Evolutionary conservation across 1,140 invertebrate species (phyloP).

Genomic region (Procambarus clarkii): DNA sequence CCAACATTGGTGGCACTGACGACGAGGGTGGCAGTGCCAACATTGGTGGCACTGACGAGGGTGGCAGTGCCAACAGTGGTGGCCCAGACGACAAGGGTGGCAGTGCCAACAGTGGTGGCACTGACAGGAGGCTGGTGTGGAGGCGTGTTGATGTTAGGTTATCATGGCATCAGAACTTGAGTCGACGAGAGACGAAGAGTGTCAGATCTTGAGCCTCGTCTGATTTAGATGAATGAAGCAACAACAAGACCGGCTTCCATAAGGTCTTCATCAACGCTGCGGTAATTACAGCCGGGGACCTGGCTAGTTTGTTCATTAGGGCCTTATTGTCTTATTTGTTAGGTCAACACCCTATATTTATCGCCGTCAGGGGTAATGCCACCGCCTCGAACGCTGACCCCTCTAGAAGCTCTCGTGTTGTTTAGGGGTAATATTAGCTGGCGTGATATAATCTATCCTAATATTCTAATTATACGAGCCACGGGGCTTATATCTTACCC

Average conservation of each 20-base stretch:
- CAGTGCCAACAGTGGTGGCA: no score
- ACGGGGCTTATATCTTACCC: background rate
- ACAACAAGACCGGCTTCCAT: background rate
- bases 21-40: no score
- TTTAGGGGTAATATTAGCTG: background rate
- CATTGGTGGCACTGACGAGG: no score
- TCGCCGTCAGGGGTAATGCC: no score
- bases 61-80: no score
- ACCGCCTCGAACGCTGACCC: no score
- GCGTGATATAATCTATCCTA: background rate
- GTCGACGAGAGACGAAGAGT: no score
- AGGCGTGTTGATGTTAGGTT: no score
- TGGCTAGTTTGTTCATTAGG: background rate
- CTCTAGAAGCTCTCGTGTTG: background rate
- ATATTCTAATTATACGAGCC: background rate
- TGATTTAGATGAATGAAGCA: background rate
- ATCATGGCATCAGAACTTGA: no score
- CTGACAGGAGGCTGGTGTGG: no score
- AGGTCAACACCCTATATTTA: background rate
- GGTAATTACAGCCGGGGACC: background rate
- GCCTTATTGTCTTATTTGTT: background rate
- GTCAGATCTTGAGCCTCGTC: background rate
- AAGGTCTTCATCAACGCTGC: background rate
- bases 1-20: no score
- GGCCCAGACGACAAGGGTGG: no score